These are phyloP conservation scores for Scarus forsteni DNA, from an alignment of 2,797 vertebrate genomes.

Conservation along the genomic window DNA sequence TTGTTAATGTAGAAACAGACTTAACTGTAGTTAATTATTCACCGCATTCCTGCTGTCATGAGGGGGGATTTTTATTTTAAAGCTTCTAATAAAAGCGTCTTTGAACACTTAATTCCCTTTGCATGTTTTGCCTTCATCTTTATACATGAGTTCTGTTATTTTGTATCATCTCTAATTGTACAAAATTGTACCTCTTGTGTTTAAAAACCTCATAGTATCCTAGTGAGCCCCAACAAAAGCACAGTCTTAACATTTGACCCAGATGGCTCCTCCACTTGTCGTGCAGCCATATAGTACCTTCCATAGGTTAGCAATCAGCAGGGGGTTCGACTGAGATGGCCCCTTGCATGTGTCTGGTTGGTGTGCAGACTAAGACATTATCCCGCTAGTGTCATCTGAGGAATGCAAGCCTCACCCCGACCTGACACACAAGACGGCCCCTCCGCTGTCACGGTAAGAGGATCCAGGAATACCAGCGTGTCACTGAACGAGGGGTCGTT, in stretches of 20 bases:
- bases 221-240: neutral
- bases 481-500: conserved; percentile 31
- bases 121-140: neutral
- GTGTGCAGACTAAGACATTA: conserved; percentile 51
- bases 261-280: conserved; percentile 28
- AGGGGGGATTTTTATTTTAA: neutral
- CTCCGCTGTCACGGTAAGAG: conserved; percentile 62
- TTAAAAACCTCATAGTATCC: neutral
- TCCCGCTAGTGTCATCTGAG: conserved; percentile 69
- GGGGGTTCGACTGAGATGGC: conserved; percentile 13
- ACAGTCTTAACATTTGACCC: conserved; percentile 22
- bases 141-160: neutral
- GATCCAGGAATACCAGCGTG: conserved; percentile 61
- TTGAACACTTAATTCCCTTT: neutral
- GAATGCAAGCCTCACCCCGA: conserved; percentile 69
- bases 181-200: neutral
- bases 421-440: conserved; percentile 64
- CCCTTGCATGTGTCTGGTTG: conserved; percentile 31
- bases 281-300: conserved; percentile 30
- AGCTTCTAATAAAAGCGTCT: neutral
- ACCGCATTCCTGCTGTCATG: neutral
- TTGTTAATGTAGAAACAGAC: neutral
- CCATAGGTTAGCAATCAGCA: conserved; percentile 40
- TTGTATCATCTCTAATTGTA: neutral
- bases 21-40: neutral